Percentiles rank a stretch among this genome's conserved stretches.
Conservation (phyloP, 2,797 vertebrate species). For the Onychomys arenicola region DNA sequence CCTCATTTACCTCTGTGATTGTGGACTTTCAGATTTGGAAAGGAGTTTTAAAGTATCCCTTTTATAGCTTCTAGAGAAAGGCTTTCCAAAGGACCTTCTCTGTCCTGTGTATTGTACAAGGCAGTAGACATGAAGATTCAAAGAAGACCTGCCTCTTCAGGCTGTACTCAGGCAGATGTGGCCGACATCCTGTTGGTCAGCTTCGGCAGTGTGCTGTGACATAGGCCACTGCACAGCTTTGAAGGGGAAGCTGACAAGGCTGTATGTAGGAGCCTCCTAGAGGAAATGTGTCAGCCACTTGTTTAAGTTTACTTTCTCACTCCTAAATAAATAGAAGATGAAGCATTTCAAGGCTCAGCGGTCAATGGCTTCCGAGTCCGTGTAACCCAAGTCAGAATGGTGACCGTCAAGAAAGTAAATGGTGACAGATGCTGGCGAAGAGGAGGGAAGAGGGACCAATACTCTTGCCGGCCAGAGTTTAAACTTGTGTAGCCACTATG, state of each 20-base stretch:
- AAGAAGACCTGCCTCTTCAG: neutral
- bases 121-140: neutral
- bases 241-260: neutral
- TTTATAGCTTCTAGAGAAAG: neutral
- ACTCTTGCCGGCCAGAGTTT: neutral
- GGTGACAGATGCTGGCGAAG: neutral
- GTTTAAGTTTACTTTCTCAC: neutral
- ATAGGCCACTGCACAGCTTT: neutral
- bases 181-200: too few relatives aligned
- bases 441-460: neutral
- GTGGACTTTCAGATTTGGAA: conserved; percentile 26
- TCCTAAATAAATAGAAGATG: neutral
- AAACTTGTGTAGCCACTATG: neutral
- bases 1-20: neutral
- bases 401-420: neutral
- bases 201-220: neutral
- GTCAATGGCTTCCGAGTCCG: neutral
- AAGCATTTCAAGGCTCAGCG: neutral
- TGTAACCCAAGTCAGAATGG: neutral
- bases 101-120: neutral
- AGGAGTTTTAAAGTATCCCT: neutral
- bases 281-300: neutral
- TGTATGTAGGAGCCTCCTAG: neutral
- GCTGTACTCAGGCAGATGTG: neutral
- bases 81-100: conserved; percentile 38